phyloP scores from a whole-genome alignment of 2,113 vertebrate species.

The Thamnophis sirtalis region DNA sequence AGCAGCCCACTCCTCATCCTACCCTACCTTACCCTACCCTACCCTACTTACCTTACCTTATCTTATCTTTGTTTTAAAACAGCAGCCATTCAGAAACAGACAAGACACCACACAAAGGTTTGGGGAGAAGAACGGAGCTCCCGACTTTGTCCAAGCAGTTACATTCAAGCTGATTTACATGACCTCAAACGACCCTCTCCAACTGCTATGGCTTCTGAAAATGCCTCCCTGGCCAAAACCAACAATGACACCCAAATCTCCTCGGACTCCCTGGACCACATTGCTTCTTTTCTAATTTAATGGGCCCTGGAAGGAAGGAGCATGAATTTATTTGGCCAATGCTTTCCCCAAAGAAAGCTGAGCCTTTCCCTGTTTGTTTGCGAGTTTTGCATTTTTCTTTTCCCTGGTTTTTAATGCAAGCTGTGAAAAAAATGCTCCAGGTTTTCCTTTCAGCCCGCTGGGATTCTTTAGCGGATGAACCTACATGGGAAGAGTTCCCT shows the following conservation, averaged over 20 bases:
- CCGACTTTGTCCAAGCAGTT: not conserved
- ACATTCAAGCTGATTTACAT: not conserved
- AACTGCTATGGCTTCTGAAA: not conserved
- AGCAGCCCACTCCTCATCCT: no score
- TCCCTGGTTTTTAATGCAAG: not conserved
- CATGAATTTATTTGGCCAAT: not conserved
- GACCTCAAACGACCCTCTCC: not conserved
- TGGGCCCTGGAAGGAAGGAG: not conserved
- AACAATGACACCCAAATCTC: not conserved
- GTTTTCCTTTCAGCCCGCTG: not conserved
- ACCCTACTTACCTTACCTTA: no score
- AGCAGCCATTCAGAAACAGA: constrained; percentile 6
- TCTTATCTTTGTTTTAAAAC: not conserved
- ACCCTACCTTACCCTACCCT: no score
- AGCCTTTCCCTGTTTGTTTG: not conserved
- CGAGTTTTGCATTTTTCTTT: not conserved
- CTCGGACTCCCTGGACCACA: not conserved
- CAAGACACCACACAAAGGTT: fast-evolving
- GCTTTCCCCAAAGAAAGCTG: not conserved
- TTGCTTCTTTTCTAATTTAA: not conserved
- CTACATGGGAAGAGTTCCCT: not conserved
- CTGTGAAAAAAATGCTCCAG: not conserved
- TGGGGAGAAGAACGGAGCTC: not conserved
- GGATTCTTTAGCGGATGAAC: not conserved
- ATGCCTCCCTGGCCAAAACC: not conserved